Conservation (phyloP, 53 echinoderm and acorn worm species). For the Paracentrotus lividus region DNA sequence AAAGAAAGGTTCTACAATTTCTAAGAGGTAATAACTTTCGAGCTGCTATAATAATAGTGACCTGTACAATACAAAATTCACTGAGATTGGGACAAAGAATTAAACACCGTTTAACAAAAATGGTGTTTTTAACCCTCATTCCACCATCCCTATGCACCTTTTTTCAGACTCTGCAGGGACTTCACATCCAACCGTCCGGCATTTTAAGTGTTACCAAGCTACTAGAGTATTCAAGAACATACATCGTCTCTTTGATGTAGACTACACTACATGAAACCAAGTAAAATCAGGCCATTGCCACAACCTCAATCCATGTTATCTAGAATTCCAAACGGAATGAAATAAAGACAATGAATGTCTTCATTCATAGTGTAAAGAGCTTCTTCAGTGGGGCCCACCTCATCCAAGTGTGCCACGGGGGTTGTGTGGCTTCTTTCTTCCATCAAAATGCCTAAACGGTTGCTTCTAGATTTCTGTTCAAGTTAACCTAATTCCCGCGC, state of each 20-base stretch:
- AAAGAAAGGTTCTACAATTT: too few relatives aligned
- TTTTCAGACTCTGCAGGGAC: too few relatives aligned
- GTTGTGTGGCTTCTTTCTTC: conserved; percentile 1
- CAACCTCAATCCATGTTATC: conserved; percentile 52
- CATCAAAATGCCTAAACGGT: conserved; percentile 2
- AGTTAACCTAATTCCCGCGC: conserved; percentile 49
- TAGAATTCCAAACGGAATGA: conserved; percentile 11
- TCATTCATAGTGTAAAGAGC: conserved; percentile 26
- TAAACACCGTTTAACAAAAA: too few relatives aligned
- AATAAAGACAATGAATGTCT: conserved; percentile 53
- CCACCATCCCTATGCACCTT: too few relatives aligned
- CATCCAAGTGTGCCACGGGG: not conserved
- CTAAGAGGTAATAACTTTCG: too few relatives aligned
- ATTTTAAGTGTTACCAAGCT: too few relatives aligned
- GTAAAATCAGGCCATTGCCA: conserved; percentile 54
- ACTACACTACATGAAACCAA: not conserved
- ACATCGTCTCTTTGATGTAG: not conserved
- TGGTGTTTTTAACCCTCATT: too few relatives aligned
- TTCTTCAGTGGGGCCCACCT: conserved; percentile 19
- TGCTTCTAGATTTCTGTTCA: conserved; percentile 27
- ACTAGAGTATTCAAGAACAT: not conserved
- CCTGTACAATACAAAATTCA: too few relatives aligned
- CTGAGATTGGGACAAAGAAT: too few relatives aligned
- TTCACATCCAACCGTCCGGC: too few relatives aligned
- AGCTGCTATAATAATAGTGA: too few relatives aligned